phyloP scores from a whole-genome alignment of 2,888 invertebrate species.

The Eupsilia transversa region DNA sequence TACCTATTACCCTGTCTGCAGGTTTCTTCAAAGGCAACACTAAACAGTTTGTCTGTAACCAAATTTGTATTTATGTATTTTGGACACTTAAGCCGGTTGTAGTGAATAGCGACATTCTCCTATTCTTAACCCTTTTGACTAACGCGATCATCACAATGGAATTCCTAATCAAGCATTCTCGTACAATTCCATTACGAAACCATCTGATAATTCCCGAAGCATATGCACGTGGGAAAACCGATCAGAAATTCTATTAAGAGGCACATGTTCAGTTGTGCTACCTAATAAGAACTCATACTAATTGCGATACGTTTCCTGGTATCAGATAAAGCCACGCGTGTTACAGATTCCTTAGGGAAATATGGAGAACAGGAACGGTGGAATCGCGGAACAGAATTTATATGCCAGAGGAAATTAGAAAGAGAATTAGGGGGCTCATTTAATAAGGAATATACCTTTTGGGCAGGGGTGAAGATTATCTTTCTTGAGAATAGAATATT shows the following conservation, averaged over 20 bases:
- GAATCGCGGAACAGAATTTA: constrained; percentile 25
- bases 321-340: constrained; percentile 11
- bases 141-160: neutral
- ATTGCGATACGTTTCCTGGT: constrained; percentile 21
- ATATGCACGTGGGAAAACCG: neutral
- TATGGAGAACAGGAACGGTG: constrained; percentile 9
- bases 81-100: neutral
- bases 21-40: neutral
- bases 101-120: neutral
- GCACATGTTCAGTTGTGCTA: constrained; percentile 3
- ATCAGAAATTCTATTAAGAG: constrained; percentile 16
- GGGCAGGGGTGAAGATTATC: neutral
- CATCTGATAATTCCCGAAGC: neutral
- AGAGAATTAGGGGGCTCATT: constrained; percentile 16
- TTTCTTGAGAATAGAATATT: too few species aligned
- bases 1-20: too few species aligned
- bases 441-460: constrained; percentile 16
- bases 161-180: neutral
- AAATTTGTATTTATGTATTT: neutral
- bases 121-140: neutral
- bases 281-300: constrained; percentile 13
- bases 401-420: constrained; percentile 40
- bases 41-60: too few species aligned
- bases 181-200: neutral
- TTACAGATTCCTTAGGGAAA: constrained; percentile 34